A percentile compares a stretch with the other conserved stretches of the same genome.
Conservation (phyloP, 1,140 invertebrate species). For the Lepidostoma basale region DNA sequence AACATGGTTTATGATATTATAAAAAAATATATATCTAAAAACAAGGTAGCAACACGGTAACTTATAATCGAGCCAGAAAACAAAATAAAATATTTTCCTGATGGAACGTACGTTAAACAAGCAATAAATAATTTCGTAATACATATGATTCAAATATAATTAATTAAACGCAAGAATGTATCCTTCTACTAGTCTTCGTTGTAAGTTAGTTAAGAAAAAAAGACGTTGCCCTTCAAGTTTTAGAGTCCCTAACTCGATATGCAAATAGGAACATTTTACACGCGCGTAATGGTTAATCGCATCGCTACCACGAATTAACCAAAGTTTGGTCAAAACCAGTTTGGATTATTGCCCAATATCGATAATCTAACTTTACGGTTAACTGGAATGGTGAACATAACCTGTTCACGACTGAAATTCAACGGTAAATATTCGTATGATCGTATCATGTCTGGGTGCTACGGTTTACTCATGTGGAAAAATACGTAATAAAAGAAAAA, state of each 20-base stretch:
- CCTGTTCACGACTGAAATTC: not conserved
- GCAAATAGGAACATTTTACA: slow-evolving; percentile 15
- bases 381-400: not conserved
- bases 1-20: no score
- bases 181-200: not conserved
- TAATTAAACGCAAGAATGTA: not conserved
- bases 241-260: slow-evolving; percentile 14
- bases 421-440: no score
- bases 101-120: no score
- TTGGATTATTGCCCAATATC: slow-evolving; percentile 30
- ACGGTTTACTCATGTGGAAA: no score
- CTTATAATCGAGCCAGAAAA: no score
- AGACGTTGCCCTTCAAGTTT: slow-evolving; percentile 21
- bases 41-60: no score
- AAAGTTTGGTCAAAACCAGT: slow-evolving; percentile 23
- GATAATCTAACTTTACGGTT: slow-evolving; percentile 20
- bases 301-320: slow-evolving; percentile 16
- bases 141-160: no score
- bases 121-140: no score
- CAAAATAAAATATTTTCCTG: no score
- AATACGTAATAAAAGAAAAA: no score
- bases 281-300: slow-evolving; percentile 13
- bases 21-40: no score
- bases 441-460: no score
- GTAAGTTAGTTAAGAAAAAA: slow-evolving; percentile 7